Evolutionary conservation across 1,140 invertebrate genomes (phyloP), one percentile per base, ranked within the genome.

Genomic region (Psilanteris sp.): DNA sequence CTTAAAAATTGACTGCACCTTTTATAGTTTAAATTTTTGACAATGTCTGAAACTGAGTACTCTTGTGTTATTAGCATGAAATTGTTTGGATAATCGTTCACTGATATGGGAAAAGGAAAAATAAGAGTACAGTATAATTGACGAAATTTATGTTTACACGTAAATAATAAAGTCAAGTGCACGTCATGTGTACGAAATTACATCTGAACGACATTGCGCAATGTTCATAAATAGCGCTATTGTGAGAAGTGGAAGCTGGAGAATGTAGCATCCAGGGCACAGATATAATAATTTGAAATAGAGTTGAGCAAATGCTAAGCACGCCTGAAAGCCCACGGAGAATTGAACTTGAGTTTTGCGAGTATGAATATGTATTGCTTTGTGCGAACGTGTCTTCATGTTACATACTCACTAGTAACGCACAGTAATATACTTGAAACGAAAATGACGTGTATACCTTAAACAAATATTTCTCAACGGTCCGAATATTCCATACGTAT

Each of bases 291-390:
- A 64, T 52, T 52, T 24, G 24, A 50, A 64, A 64, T 52, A 31
- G 46, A 52, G 36, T 16, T 34, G 18, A 52, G 27, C 13, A 64
- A 64, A 52, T 46, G 20, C 20, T 8, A 37, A 41, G 32, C 46
- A 64, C 36, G 18, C 14, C 14, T 36, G 48, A 44, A 66, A 66
- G 48, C 61, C 61, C 61, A 22, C 39, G 37, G 46, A 66, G 48
- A 54, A 54, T 66, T 54, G 48, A 66, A 66, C 61, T 37, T 48
- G 31, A 67, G 37, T 67, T 67, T 66, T 32, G 39, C 31, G 20
- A 46, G 31, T 55, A 67, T 67, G 62, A 67, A 67, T 67, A 67
- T 67, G 62, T 48, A 67, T 67, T 55, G 24, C 50, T 31, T 55
- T 36, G 31, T 46, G 15, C 31, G 37, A 37, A 61, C 29, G 29